A percentile compares a stretch with the other conserved stretches of the same genome.
These are phyloP conservation scores for Xenops minutus DNA, from an alignment of 2,797 vertebrate species.

Conservation along the genomic window DNA sequence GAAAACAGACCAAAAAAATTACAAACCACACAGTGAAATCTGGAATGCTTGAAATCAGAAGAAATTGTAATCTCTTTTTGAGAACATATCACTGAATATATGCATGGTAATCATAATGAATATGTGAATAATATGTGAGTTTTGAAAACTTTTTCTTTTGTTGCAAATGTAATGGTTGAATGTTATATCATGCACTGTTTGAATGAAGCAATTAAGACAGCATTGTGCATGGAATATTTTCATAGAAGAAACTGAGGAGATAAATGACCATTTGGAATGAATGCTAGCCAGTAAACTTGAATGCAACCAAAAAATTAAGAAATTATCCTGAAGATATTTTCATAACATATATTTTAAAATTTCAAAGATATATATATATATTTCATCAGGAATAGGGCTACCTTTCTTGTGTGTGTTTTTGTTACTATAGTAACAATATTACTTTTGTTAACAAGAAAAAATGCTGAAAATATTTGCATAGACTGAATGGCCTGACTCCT, in stretches of 20 bases:
- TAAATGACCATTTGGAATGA: not conserved
- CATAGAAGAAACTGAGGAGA: not conserved
- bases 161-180: not conserved
- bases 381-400: not conserved
- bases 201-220: not conserved
- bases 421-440: not conserved
- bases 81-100: not conserved
- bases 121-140: not conserved
- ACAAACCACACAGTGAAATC: not conserved
- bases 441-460: not conserved
- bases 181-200: not conserved
- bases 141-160: not conserved
- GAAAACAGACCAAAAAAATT: not conserved
- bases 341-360: not conserved
- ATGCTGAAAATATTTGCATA: not conserved
- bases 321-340: not conserved
- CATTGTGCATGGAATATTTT: not conserved
- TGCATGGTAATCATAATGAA: not conserved
- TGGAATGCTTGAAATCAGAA: not conserved
- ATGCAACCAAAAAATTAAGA: not conserved
- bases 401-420: not conserved
- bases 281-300: not conserved
- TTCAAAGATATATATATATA: not conserved
- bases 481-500: not conserved
- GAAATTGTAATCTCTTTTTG: not conserved